Evolutionary conservation across 2,797 vertebrate species (phyloP).

Genomic region (Lagodon rhomboides): DNA sequence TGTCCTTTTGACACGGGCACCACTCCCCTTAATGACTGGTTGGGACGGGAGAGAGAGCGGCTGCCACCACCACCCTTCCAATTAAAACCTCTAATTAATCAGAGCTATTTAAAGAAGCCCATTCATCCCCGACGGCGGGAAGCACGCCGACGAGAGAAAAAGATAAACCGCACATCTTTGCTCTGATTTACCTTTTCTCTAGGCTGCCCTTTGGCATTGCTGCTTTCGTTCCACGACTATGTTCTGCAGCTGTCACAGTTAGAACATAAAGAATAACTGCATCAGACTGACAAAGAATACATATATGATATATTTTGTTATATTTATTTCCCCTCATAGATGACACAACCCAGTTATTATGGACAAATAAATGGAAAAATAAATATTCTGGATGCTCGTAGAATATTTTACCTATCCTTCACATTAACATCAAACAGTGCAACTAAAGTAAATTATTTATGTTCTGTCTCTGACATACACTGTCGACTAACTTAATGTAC

Average conservation of each 20-base stretch:
- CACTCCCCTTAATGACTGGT: constrained; percentile 61
- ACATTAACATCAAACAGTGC: not conserved
- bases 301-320: not conserved
- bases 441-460: not conserved
- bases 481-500: no score
- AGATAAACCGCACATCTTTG: constrained; percentile 70
- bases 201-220: constrained; percentile 57
- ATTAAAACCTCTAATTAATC: constrained; percentile 86
- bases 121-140: constrained; percentile 75
- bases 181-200: constrained; percentile 69
- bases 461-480: not conserved
- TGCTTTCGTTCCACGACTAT: constrained; percentile 32
- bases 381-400: not conserved
- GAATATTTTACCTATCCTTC: not conserved
- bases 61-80: constrained; percentile 71
- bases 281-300: not conserved
- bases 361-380: not conserved
- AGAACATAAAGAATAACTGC: constrained; percentile 20
- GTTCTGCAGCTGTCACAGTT: constrained; percentile 56
- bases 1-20: constrained; percentile 73
- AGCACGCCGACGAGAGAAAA: constrained; percentile 63
- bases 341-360: not conserved
- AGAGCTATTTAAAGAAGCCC: constrained; percentile 84
- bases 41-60: constrained; percentile 46
- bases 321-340: not conserved